Percentiles rank a stretch among this genome's conserved stretches.
These are phyloP conservation scores for Palythoa grandiflora DNA, from an alignment of 92 coral and sea anemone species.

Conservation along the genomic window DNA sequence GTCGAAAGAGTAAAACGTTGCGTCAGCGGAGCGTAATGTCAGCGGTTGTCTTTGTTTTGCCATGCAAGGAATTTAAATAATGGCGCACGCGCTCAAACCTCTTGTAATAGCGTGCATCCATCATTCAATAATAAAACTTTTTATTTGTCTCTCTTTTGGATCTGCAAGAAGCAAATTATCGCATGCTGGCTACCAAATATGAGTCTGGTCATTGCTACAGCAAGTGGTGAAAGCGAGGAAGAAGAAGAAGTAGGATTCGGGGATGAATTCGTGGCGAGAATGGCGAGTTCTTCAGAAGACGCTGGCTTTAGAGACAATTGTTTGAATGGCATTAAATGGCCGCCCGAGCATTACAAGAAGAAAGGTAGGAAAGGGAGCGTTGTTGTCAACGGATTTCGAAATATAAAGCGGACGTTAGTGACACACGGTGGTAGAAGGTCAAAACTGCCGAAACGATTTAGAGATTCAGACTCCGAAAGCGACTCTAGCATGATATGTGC, in stretches of 20 bases:
- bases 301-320: constrained; percentile 91
- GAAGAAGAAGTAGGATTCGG: constrained; percentile 69
- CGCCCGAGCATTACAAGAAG: constrained; percentile 95
- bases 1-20: not conserved
- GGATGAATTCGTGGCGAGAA: constrained; percentile 61
- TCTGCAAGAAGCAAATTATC: constrained; percentile 63
- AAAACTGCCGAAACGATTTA: constrained; percentile 90
- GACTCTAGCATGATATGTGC: constrained; percentile 68
- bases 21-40: constrained; percentile 44
- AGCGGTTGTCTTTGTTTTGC: constrained; percentile 66
- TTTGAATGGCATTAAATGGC: constrained; percentile 99
- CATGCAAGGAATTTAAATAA: constrained; percentile 99
- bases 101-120: constrained; percentile 90
- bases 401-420: constrained; percentile 71
- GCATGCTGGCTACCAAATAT: constrained; percentile 74
- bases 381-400: constrained; percentile 85
- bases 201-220: constrained; percentile 75
- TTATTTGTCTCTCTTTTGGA: constrained; percentile 72
- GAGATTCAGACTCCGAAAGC: constrained; percentile 93
- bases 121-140: constrained; percentile 91
- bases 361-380: constrained; percentile 68
- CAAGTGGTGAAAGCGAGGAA: constrained; percentile 75
- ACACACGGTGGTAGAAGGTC: constrained; percentile 94
- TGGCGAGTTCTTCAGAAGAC: constrained; percentile 80
- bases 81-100: constrained; percentile 99